A percentile compares a stretch with the other conserved stretches of the same genome.
Conservation (phyloP, 2,797 vertebrate genomes). For the Lateolabrax maculatus region DNA sequence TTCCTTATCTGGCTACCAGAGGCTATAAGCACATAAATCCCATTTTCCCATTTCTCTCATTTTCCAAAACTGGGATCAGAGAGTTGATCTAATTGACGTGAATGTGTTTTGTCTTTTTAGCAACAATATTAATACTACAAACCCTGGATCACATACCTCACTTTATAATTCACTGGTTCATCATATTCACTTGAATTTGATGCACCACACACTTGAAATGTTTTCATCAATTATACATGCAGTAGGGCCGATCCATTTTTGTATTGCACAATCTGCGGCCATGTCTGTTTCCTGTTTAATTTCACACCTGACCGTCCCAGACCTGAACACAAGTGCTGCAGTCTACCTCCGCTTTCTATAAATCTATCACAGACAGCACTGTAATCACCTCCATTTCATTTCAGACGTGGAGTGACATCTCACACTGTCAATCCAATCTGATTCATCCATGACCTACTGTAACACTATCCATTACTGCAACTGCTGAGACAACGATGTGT, state of each 20-base stretch:
- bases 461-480: conserved; percentile 45
- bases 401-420: conserved; percentile 54
- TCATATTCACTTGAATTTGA: conserved; percentile 50
- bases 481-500: conserved; percentile 30
- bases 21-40: conserved; percentile 44
- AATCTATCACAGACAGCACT: conserved; percentile 57
- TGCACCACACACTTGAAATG: conserved; percentile 41
- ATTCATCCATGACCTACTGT: conserved; percentile 58
- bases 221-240: conserved; percentile 76
- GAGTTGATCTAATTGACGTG: conserved; percentile 46
- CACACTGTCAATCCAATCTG: conserved; percentile 54
- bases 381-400: conserved; percentile 48
- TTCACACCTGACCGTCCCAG: conserved; percentile 84
- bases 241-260: conserved; percentile 46
- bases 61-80: conserved; percentile 38
- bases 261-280: conserved; percentile 46
- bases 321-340: conserved; percentile 60
- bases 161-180: conserved; percentile 49
- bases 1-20: conserved; percentile 43
- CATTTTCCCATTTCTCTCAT: conserved; percentile 45
- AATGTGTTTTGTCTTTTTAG: conserved; percentile 16
- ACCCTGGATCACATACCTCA: neutral
- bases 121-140: neutral
- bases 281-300: conserved; percentile 84
- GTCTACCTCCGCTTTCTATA: conserved; percentile 65